Conservation (phyloP, 2,797 vertebrate genomes). For the Lindbergichthys nudifrons region DNA sequence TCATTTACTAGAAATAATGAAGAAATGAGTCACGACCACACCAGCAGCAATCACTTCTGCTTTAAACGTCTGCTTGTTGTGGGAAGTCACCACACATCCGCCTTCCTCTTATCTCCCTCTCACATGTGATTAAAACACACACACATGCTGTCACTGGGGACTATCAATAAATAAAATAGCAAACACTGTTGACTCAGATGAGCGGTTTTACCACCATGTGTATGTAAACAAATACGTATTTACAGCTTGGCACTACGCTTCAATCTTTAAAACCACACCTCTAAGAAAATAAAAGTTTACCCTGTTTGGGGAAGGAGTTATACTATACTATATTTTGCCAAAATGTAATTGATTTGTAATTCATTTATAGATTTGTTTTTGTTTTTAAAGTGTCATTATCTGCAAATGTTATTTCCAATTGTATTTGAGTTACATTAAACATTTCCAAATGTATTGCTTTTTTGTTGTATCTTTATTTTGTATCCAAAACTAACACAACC, state of each 20-base stretch:
- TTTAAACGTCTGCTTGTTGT: conserved; percentile 42
- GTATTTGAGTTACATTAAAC: not conserved
- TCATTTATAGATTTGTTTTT: not conserved
- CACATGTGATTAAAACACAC: conserved; percentile 36
- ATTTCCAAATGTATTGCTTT: not conserved
- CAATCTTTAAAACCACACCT: not conserved
- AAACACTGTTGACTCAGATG: not conserved
- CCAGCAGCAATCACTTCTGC: conserved; percentile 40
- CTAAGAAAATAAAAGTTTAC: not conserved
- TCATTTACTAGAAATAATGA: conserved; percentile 66
- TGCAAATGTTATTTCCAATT: not conserved
- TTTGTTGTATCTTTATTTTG: not conserved
- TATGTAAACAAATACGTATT: not conserved
- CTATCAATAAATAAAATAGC: not conserved
- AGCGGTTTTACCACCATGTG: not conserved
- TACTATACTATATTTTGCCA: not conserved
- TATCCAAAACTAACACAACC: not conserved
- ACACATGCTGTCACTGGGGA: conserved; percentile 3
- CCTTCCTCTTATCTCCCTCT: conserved; percentile 51
- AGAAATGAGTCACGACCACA: conserved; percentile 60
- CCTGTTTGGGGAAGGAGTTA: no score
- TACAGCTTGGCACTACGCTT: not conserved
- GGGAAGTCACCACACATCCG: conserved; percentile 54
- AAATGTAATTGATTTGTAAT: not conserved
- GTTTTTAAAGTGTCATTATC: not conserved